Base-by-base conservation (phyloP, 1,140 invertebrate species). In the Drosophila lacteicornis region DNA sequence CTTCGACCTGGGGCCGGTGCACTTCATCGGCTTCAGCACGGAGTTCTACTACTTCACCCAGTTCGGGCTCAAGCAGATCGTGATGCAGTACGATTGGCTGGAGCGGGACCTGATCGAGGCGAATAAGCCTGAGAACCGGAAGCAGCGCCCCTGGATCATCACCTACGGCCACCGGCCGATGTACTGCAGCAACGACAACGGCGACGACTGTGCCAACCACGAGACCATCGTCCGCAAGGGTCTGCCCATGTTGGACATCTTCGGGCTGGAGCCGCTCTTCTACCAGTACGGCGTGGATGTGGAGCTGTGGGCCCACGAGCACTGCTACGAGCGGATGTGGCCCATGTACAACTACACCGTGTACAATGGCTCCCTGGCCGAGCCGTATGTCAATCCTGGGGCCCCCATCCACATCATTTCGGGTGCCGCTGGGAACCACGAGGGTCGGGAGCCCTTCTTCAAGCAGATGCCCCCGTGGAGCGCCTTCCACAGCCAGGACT, bases 221-320 rank as follows among this genome's bases (percentile, higher is more conserved):
- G 94, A 96, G 87, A 96, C 96, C 30, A 93, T 96, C 47, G 95
- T 97, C 0, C 94, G 97, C 83, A 94, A 95, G 67, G 97, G 97
- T 2, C 85, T 98, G 53, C 95, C 96, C 33, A 94, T 96, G 67
- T 71, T 96, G 2, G 94, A 95, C 55, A 94, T 94, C 85, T 96
- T 96, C 79, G 95, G 95, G 1, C 92, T 99, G 51, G 99, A 99
- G 94, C 94, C 97, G 42, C 91, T 99, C 4, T 97, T 99, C 88
- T 96, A 96, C 80, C 94, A 97, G 55, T 96, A 97, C 91, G 97
- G 97, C 51, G 99, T 99, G 17, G 99, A 99, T 94, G 92, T 99
- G 53, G 95, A 96, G 91, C 94, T 99, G n/a, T 99, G 98, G 97
- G 98, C 97, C 0, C 98, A 99, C 93, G 98, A 99, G 92, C 98